Conservation (phyloP, 2,797 vertebrate species). For the Rhincodon typus region DNA sequence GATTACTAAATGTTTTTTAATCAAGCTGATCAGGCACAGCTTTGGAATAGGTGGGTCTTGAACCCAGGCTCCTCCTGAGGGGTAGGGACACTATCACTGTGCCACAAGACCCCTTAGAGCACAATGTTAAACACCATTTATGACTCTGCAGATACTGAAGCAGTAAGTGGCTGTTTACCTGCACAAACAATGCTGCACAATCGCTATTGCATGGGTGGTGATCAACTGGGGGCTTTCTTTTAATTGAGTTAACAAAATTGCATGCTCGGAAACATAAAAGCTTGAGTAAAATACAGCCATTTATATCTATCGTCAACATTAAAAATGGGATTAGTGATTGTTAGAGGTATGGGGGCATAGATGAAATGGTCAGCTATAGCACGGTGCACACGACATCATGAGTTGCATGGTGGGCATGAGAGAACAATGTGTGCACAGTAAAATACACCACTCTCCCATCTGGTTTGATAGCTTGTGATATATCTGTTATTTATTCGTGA, state of each 20-base stretch:
- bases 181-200: neutral
- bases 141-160: no score
- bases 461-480: neutral
- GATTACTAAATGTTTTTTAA: neutral
- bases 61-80: no score
- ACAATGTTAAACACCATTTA: neutral
- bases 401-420: neutral
- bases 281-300: neutral
- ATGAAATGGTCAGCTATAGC: neutral
- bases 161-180: neutral
- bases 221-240: neutral
- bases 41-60: no score
- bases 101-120: no score
- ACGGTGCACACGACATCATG: neutral
- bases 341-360: no score
- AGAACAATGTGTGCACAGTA: neutral
- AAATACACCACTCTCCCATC: slow-evolving; percentile 20
- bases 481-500: slow-evolving; percentile 28
- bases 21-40: no score
- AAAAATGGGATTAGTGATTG: neutral
- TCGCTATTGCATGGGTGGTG: neutral
- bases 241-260: neutral
- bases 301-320: neutral
- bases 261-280: neutral
- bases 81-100: no score